Evolutionary conservation across 2,888 invertebrate genomes (phyloP), one percentile per base, ranked within the genome.

Genomic region (Lithosia quadra): DNA sequence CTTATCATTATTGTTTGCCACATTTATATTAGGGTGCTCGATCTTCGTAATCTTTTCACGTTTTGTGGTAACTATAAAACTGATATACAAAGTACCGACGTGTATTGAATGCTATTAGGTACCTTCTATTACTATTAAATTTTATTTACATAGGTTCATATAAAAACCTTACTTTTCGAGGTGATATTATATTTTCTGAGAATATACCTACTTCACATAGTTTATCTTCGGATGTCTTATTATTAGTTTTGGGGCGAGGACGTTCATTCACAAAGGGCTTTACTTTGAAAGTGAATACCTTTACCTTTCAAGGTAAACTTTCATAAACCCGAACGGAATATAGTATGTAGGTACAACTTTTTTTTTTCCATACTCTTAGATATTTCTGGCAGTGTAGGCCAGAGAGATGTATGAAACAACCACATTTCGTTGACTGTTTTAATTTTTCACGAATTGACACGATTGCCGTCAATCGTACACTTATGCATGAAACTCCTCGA

Each of bases 31-130:
- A 67, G 57, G 65, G 64, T 21, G 21, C 73, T 68, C 28, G 59
- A 65, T 69, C 66, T 72, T 78, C 71, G 67, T 78, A 81, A 78
- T 76, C 65, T 76, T 73, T 76, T 71, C 73, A 78, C 79, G 76
- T 78, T 76, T 75, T 58, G 61, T 43, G 59, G 66, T 78, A 75
- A 75, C 67, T 68, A 63, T 78, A 65, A 72, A 80, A 78, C 78
- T 78, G 43, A 68, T 67, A 67, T 67, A 69, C 62, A 55, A 72
- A 65, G 69, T 62, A 65, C 56, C 56, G 69, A 67, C 69, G 73
- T 79, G 71, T 59, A 69, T 63, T 59, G 71, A 73, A 79, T 79
- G 56, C 69, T 66, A 71, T 70, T 18, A 24, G 10, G 8, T 34
- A 34, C 9, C 53, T 55, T 33, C 22, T 36, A 24, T 57, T 43